Evolutionary conservation across 1,140 invertebrate species (phyloP), one percentile per base, ranked within the genome.

Genomic region (Drosophila virilis): DNA sequence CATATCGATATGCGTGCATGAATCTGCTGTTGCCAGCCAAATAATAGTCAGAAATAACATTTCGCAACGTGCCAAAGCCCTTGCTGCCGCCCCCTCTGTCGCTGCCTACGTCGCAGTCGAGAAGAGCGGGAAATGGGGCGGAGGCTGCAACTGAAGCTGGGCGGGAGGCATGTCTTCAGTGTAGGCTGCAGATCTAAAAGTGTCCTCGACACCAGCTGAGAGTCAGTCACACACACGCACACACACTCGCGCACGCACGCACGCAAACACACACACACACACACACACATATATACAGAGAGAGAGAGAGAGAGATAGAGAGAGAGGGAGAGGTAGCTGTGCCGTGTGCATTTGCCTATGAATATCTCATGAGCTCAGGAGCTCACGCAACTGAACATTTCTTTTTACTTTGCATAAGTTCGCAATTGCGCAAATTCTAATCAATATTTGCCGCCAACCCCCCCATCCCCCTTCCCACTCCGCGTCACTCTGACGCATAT

Each of bases 1-100:
- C 74, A 83, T 90, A 91, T 91, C 85, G 85, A 88, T 86, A 86
- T 83, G 84, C 84, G 70, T 80, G 70, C 76, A 80, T 75, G 75
- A 64, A 75, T 73, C 48, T 60, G 46, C 42, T 55, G 50, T 42
- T 55, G 50, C 46, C 68, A 51, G 67, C 35, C 55, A 72, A 71
- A 90, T 80, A 66, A 66, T 33, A n/a, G 65, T 9, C 77, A 32
- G 28, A 46, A 81, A 85, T 78, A 76, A 78, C 64, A 72, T 74
- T 70, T 75, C 55, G 38, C 59, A 77, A 55, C 74, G 60, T 78
- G 69, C 48, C 28, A 71, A 71, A 64, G 22, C 46, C 45, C 22
- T 22, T 37, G 40, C 62, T 54, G 69, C 65, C 50, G 12, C 42
- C n/a, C 45, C 7, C 42, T 7, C 52, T 12, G 45, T 9, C 22